These are phyloP conservation scores for Redunca redunca DNA, from an alignment of 2,113 vertebrate genomes.

Conservation along the genomic window DNA sequence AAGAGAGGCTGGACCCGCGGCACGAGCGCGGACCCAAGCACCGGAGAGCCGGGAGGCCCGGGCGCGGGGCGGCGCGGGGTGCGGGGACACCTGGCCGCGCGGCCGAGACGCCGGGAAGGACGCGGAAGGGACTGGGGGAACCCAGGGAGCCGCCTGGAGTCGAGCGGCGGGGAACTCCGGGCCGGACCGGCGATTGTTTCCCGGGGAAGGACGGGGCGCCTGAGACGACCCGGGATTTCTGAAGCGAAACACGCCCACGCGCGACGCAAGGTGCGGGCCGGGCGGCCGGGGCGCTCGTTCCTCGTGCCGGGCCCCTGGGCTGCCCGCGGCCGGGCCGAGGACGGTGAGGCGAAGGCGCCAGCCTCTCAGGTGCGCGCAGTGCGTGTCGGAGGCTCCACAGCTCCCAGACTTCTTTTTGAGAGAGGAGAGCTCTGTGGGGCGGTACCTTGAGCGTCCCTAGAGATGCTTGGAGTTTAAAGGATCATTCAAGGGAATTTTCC, in stretches of 20 bases:
- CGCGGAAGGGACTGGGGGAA: not conserved
- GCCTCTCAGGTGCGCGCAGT: constrained; percentile 47
- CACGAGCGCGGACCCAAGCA: not conserved
- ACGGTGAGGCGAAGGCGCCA: not conserved
- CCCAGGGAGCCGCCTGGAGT: not conserved
- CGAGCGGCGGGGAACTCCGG: not conserved
- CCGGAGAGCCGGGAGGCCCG: not conserved
- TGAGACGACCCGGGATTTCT: not conserved
- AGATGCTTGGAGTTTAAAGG: not conserved
- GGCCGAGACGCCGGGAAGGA: not conserved
- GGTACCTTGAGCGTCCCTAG: not conserved
- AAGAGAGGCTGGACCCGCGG: not conserved
- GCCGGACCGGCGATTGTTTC: not conserved
- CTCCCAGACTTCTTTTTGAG: not conserved
- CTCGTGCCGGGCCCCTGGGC: not conserved
- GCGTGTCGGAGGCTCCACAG: not conserved
- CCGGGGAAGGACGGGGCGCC: not conserved
- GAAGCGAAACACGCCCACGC: not conserved
- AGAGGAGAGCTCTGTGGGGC: not conserved
- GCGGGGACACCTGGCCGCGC: not conserved
- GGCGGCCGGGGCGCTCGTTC: not conserved
- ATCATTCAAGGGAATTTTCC: not conserved
- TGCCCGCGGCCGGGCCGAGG: not conserved
- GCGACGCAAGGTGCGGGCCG: not conserved
- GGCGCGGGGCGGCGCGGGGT: not conserved